These are phyloP conservation scores for Leptogaster cylindrica DNA, from an alignment of 2,888 invertebrate species.

Conservation along the genomic window DNA sequence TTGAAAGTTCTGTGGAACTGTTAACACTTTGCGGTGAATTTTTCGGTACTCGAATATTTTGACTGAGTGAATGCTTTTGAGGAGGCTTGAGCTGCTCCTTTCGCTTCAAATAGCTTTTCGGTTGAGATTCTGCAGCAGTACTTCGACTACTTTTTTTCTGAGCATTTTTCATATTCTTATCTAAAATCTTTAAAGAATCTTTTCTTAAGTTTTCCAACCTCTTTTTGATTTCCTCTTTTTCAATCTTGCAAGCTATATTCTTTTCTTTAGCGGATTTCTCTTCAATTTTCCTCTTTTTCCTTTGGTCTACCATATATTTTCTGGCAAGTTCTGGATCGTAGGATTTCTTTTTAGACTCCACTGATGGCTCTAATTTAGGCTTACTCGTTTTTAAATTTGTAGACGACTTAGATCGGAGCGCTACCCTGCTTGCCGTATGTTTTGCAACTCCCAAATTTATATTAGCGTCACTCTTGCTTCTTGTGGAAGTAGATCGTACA, in stretches of 20 bases:
- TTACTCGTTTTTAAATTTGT: background rate
- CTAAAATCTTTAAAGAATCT: conserved; percentile 61
- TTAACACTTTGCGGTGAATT: no score
- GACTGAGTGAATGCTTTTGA: no score
- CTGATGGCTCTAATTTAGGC: no score
- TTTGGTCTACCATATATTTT: conserved; percentile 66
- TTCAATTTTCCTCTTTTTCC: conserved; percentile 60
- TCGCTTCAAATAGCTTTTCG: no score
- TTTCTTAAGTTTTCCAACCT: conserved; percentile 62
- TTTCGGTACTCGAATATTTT: no score
- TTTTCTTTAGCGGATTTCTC: background rate
- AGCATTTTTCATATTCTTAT: conserved; percentile 59
- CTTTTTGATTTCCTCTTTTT: conserved; percentile 61
- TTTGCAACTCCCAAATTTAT: background rate
- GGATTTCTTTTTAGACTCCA: conserved; percentile 50
- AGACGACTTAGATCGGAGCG: conserved; percentile 1
- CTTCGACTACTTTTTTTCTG: conserved; percentile 53
- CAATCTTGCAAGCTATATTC: conserved; percentile 28
- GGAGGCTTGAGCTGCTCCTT: no score
- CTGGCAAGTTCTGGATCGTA: conserved; percentile 65
- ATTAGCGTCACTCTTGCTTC: background rate
- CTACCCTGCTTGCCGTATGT: no score
- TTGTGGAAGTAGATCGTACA: background rate
- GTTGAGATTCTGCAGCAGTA: no score
- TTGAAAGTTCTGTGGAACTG: no score